Evolutionary conservation across 1,140 invertebrate species (phyloP).

Genomic region (Drosophila repletoides): DNA sequence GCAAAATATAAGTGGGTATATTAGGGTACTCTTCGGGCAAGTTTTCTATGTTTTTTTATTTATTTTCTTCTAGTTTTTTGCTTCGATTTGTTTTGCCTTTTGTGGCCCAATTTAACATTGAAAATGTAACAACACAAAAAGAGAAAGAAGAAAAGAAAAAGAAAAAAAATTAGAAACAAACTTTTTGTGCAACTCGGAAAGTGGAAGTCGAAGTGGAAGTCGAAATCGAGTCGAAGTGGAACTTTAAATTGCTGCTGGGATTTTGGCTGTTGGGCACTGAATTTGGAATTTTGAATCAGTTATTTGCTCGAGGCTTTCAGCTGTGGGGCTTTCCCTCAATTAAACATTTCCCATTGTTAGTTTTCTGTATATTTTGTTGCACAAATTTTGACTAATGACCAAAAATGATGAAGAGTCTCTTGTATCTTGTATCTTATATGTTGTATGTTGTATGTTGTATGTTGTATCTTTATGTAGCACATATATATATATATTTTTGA

Average conservation of each 20-base stretch:
- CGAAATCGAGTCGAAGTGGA: slow-evolving; percentile 41
- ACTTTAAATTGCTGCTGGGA: slow-evolving; percentile 58
- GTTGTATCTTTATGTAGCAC: background rate
- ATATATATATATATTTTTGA: slow-evolving; percentile 16
- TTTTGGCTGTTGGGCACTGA: slow-evolving; percentile 31
- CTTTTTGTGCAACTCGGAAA: slow-evolving; percentile 59
- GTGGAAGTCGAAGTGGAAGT: slow-evolving; percentile 63
- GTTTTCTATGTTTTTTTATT: slow-evolving; percentile 12
- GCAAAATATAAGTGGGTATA: too few relatives aligned
- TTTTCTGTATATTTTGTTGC: slow-evolving; percentile 42
- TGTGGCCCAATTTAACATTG: slow-evolving; percentile 44
- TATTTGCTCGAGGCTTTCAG: slow-evolving; percentile 20
- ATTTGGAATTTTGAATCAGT: slow-evolving; percentile 3
- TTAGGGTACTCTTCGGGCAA: slow-evolving; percentile 1
- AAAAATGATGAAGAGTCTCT: slow-evolving; percentile 45
- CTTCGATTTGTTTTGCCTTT: slow-evolving; percentile 30
- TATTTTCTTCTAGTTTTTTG: slow-evolving; percentile 5
- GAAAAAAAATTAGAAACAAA: slow-evolving; percentile 31
- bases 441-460: slow-evolving; percentile 15
- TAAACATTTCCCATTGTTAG: slow-evolving; percentile 68
- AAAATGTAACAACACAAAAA: slow-evolving; percentile 15
- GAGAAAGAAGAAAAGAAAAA: background rate
- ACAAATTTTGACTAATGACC: slow-evolving; percentile 74
- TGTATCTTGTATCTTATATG: slow-evolving; percentile 22
- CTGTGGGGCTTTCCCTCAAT: slow-evolving; percentile 68